Percentiles rank a stretch among this genome's conserved stretches.
phyloP scores from a whole-genome alignment of 2,113 vertebrate genomes.

The Meriones unguiculatus region DNA sequence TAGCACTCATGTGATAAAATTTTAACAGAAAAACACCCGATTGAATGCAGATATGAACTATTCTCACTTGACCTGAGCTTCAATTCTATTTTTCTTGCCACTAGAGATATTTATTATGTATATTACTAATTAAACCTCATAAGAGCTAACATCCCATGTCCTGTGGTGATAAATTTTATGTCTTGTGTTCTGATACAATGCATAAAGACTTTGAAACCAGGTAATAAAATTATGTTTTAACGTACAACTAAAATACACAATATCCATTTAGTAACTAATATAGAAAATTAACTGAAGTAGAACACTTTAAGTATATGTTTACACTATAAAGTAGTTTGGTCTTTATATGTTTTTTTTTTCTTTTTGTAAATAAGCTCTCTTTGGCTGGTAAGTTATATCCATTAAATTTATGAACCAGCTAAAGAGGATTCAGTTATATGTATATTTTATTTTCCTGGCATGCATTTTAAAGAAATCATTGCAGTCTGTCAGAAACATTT shows the following conservation, averaged over 20 bases:
- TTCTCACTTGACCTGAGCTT: not conserved
- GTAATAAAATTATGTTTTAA: not conserved
- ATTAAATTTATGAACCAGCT: not conserved
- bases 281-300: not conserved
- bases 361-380: not conserved
- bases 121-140: not conserved
- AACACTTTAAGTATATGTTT: not conserved
- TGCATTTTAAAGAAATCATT: not conserved
- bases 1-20: not conserved
- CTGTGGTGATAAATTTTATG: not conserved
- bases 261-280: not conserved
- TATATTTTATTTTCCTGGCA: not conserved
- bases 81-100: no score
- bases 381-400: not conserved
- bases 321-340: not conserved
- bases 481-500: not conserved
- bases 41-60: not conserved
- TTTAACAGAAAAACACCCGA: not conserved
- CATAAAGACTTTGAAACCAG: not conserved
- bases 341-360: not conserved
- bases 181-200: not conserved
- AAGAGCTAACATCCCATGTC: not conserved
- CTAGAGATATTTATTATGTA: not conserved
- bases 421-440: not conserved
- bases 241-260: not conserved